Conservation (phyloP, 2,888 invertebrate genomes). For the Diarsia rubi region DNA sequence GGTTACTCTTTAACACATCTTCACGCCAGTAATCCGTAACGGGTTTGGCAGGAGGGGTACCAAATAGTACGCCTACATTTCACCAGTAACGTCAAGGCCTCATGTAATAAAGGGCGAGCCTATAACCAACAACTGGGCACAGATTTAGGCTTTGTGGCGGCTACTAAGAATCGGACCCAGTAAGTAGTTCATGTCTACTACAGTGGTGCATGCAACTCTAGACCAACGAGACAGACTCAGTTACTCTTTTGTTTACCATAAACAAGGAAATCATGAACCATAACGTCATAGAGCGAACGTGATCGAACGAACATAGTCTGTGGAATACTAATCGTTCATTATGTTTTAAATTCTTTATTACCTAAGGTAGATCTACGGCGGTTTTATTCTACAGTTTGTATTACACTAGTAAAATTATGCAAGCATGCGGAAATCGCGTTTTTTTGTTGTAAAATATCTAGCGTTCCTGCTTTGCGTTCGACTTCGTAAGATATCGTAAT, state of each 20-base stretch:
- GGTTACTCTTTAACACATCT: constrained; percentile 21
- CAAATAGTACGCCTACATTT: neutral
- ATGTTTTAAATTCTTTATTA: constrained; percentile 41
- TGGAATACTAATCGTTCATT: constrained; percentile 59
- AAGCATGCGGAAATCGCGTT: constrained; percentile 41
- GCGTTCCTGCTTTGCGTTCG: neutral
- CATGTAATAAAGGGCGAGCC: neutral
- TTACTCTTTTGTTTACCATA: constrained; percentile 50
- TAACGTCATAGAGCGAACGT: constrained; percentile 49
- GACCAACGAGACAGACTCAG: neutral
- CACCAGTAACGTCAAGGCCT: neutral
- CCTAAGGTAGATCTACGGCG: constrained; percentile 21
- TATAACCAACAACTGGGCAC: neutral
- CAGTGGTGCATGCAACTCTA: neutral
- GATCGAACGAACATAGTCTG: constrained; percentile 27
- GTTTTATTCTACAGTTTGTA: constrained; percentile 17
- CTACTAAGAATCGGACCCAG: neutral
- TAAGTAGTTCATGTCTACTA: too few relatives aligned
- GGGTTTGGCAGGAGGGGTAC: neutral
- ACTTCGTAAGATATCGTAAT: constrained; percentile 1
- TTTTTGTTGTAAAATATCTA: constrained; percentile 9
- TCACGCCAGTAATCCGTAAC: neutral
- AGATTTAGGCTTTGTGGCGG: neutral
- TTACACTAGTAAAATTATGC: constrained; percentile 32
- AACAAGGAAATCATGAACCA: constrained; percentile 54